Evolutionary conservation across 2,888 invertebrate species (phyloP), one percentile per base, ranked within the genome.

Genomic region (Blomia tropicalis): DNA sequence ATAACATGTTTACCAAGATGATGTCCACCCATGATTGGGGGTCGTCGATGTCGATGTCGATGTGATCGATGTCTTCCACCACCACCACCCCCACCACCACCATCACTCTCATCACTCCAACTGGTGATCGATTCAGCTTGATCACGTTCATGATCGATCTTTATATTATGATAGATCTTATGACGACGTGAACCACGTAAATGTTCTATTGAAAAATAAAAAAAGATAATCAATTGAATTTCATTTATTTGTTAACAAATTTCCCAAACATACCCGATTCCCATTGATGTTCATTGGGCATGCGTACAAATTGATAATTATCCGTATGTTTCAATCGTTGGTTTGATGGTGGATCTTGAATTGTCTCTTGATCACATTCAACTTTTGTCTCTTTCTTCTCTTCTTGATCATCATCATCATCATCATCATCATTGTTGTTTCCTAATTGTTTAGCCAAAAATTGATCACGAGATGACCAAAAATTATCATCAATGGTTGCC

Each of bases 201-300:
- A 27, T 47, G 51, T 27, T 47, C 51, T 47, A 14, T 47, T 47
- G 11, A n/a, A 11, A 47, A n/a, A n/a, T 41, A 41, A 41, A 41
- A n/a, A 41, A 41, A 41, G n/a, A 41, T 14, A n/a, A 17, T 41
- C 14, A 41, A 41, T 17, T n/a, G 41, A 17, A 41, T 14, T 14
- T 41, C 41, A 41, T 17, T 41, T 14, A 17, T 41, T 41, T 41
- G 14, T 41, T 41, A 41, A 41, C n/a, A n/a, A 17, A n/a, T 41
- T 14, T 17, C 36, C 36, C 7, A 17, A 25, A 47, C 51, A 11
- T 47, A 47, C 51, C 51, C 22, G 51, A 7, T 27, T 47, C 51
- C 51, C 51, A 47, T n/a, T 47, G 51, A n/a, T 47, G 51, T 14
- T 47, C 51, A 47, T 47, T 47, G 7, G 51, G 51, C 14, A 47